A percentile compares a stretch with the other conserved stretches of the same genome.
phyloP scores from a whole-genome alignment of 2,888 invertebrate genomes.

The Tinea trinotella region DNA sequence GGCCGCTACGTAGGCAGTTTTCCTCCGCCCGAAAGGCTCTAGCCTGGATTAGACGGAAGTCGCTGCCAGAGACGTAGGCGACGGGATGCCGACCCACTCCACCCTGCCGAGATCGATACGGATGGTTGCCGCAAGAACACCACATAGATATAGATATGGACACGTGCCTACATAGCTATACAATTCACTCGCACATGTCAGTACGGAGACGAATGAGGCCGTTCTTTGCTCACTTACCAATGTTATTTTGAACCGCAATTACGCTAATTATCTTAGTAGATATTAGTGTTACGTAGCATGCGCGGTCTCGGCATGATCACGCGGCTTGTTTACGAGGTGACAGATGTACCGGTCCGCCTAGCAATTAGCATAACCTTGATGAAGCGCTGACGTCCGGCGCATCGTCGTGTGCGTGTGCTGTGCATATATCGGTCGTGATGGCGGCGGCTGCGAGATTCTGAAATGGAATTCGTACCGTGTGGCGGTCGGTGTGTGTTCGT shows the following conservation, averaged over 20 bases:
- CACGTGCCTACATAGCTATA: background rate
- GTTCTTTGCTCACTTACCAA: conserved; percentile 23
- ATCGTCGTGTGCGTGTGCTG: conserved; percentile 21
- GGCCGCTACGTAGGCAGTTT: conserved; percentile 36
- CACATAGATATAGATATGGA: background rate
- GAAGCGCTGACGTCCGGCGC: conserved; percentile 35
- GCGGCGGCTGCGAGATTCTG: conserved; percentile 40
- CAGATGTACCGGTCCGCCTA: conserved; percentile 36
- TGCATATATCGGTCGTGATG: conserved; percentile 23
- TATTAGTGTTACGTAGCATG: background rate
- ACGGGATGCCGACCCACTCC: conserved; percentile 64
- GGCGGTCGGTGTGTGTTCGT: conserved; percentile 53
- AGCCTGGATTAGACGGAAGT: conserved; percentile 59
- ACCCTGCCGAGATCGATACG: conserved; percentile 66
- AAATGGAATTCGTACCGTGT: conserved; percentile 59
- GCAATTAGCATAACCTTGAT: conserved; percentile 62
- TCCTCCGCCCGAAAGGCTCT: conserved; percentile 8
- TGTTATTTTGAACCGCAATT: conserved; percentile 25
- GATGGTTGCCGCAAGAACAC: conserved; percentile 37
- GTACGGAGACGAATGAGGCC: conserved; percentile 1
- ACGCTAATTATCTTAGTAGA: conserved; percentile 26
- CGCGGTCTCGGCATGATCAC: background rate
- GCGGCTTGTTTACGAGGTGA: conserved; percentile 44
- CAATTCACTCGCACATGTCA: background rate
- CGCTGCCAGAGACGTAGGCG: conserved; percentile 46